These are phyloP conservation scores for Archegozetes longisetosus DNA, from an alignment of 1,140 invertebrate genomes.

Conservation along the genomic window DNA sequence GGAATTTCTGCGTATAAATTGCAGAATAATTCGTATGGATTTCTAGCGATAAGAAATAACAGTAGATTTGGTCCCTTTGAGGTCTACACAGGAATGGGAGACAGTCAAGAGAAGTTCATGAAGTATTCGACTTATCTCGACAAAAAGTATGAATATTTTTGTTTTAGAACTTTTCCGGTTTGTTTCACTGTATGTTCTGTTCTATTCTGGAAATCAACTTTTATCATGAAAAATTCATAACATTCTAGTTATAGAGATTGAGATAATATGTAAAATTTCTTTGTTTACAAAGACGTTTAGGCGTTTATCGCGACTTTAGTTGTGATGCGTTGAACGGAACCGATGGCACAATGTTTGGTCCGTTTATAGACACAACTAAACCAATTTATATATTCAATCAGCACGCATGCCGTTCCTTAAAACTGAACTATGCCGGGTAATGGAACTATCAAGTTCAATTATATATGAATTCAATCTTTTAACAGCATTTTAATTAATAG, in stretches of 20 bases:
- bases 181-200: too few species aligned
- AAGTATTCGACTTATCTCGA: background rate
- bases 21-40: background rate
- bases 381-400: constrained; percentile 1
- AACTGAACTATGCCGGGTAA: background rate
- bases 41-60: constrained; percentile 1
- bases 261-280: background rate
- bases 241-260: too few species aligned
- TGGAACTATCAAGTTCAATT: too few species aligned
- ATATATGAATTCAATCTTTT: too few species aligned
- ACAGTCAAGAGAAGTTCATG: background rate
- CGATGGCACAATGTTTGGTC: constrained; percentile 8
- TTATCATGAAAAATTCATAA: background rate
- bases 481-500: background rate
- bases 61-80: constrained; percentile 1
- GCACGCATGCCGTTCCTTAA: background rate
- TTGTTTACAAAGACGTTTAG: background rate
- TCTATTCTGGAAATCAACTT: background rate
- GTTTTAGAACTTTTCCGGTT: too few species aligned
- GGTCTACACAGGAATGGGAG: constrained; percentile 1
- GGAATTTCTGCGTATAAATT: constrained; percentile 2
- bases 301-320: background rate
- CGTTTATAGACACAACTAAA: background rate
- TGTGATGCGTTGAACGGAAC: background rate
- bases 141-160: background rate